Conservation (phyloP, 2,797 vertebrate genomes). For the Esox lucius region DNA sequence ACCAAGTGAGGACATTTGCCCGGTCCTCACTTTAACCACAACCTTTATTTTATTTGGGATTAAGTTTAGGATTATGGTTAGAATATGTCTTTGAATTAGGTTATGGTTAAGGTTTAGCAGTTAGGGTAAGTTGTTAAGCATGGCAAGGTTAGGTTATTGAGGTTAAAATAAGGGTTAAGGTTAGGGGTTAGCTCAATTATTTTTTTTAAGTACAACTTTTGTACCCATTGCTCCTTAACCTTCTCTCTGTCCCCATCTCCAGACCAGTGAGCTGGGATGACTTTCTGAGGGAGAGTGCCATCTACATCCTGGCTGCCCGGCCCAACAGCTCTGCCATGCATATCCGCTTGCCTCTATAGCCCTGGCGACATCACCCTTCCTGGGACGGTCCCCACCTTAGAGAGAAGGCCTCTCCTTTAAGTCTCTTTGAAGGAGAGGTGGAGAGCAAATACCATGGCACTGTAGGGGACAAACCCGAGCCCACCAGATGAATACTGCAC, state of each 20-base stretch:
- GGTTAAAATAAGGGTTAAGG: no score
- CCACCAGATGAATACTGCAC: conserved; percentile 31
- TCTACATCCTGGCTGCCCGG: conserved; percentile 89
- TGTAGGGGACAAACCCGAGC: conserved; percentile 33
- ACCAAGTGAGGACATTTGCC: no score
- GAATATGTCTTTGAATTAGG: no score
- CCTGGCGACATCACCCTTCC: conserved; percentile 28
- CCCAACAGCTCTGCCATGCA: conserved; percentile 93
- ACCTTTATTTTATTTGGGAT: no score
- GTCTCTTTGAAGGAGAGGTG: no score
- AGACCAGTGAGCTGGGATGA: conserved; percentile 85
- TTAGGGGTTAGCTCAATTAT: no score
- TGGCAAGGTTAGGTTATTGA: no score
- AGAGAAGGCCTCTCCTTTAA: conserved; percentile 19
- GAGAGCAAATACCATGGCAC: conserved; percentile 40
- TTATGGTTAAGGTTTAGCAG: no score
- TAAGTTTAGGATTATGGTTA: no score
- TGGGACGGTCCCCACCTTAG: conserved; percentile 33
- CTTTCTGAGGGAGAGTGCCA: conserved; percentile 86
- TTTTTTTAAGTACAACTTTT: no score
- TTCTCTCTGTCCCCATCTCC: conserved; percentile 42
- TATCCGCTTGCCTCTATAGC: conserved; percentile 86
- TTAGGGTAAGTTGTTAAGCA: no score
- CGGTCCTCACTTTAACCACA: no score
- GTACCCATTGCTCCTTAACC: not conserved